Evolutionary conservation across 1,140 invertebrate genomes (phyloP), one percentile per base, ranked within the genome.

Genomic region (Procambarus clarkii): DNA sequence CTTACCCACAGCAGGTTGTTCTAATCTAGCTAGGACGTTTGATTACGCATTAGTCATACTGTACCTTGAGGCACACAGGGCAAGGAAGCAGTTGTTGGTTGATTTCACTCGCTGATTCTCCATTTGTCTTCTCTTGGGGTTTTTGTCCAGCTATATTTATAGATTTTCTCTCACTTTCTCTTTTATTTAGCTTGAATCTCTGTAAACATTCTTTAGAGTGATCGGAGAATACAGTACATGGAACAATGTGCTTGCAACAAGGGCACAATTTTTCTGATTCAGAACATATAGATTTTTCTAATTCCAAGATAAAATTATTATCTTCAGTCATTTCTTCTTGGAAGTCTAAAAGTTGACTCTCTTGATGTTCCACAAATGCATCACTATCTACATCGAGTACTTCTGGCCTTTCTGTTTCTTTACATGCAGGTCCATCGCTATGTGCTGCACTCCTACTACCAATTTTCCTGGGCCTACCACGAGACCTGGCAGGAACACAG

Each of bases 201-300:
- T 90, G 81, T 44, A 90, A 54, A 46, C 88, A 90, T n/a, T 90
- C 71, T 76, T 74, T 76, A 45, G 84, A 69, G 44, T 90, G 88
- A 15, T 84, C 80, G 44, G 48, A 5, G 13, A 76, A 83, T 54
- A 83, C 15, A 18, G n/a, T n/a, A 60, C 71, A 21, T 13, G 69
- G 54, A 44, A 90, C 88, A 76, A 90, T 90, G 34, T 77, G 80
- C 60, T 90, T 90, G 45, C 88, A 90, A 46, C 45, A 90, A 13
- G 80, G 88, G 64, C 88, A 90, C 48, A 90, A 64, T 64, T 90
- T 90, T 78, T 90, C 88, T 15, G 81, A 90, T 60, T 84, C 81
- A 44, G 80, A 76, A 46, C 88, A 90, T 48, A 90, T 48, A 45
- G 78, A 82, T 84, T 90, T 83, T 58, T 90, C 88, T 60, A 90